These are phyloP conservation scores for Cyprinodon diabolis DNA, from an alignment of 2,797 vertebrate species.

Conservation along the genomic window DNA sequence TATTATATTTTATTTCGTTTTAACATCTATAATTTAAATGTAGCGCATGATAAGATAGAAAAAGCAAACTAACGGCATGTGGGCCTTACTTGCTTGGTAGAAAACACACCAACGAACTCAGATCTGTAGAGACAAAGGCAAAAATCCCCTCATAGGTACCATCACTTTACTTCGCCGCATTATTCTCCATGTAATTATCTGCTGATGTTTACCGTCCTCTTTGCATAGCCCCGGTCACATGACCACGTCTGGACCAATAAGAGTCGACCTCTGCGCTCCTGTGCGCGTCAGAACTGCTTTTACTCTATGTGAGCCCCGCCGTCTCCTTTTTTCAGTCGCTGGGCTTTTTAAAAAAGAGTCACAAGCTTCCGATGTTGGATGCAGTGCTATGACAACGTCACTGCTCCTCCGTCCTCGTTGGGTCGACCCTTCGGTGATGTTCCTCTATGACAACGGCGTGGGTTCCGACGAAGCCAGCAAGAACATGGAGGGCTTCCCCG, in stretches of 20 bases:
- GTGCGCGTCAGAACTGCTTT: slow-evolving; percentile 87
- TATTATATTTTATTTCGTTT: background rate
- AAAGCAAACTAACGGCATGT: background rate
- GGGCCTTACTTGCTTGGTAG: slow-evolving; percentile 3
- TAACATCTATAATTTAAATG: background rate
- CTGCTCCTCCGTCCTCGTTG: slow-evolving; percentile 99
- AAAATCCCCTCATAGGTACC: slow-evolving; percentile 46
- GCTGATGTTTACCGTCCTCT: slow-evolving; percentile 87
- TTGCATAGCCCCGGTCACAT: slow-evolving; percentile 90
- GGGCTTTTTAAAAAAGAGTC: slow-evolving; percentile 85
- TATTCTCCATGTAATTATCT: slow-evolving; percentile 85
- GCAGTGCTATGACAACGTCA: slow-evolving; percentile 99
- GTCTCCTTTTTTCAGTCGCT: slow-evolving; percentile 91
- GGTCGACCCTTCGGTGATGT: slow-evolving; percentile 98
- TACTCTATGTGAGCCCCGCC: slow-evolving; percentile 85
- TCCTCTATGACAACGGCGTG: slow-evolving; percentile 95
- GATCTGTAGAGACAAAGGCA: slow-evolving; percentile 20
- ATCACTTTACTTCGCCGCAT: slow-evolving; percentile 75
- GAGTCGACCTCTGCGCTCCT: slow-evolving; percentile 77
- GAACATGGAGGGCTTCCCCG: slow-evolving; percentile 92
- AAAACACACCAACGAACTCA: slow-evolving; percentile 9
- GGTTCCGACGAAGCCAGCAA: slow-evolving; percentile 93
- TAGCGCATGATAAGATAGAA: background rate
- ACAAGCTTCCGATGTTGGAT: slow-evolving; percentile 90
- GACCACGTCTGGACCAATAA: slow-evolving; percentile 84